Conservation (phyloP, 2,797 vertebrate species). For the Sarcophilus harrisii region DNA sequence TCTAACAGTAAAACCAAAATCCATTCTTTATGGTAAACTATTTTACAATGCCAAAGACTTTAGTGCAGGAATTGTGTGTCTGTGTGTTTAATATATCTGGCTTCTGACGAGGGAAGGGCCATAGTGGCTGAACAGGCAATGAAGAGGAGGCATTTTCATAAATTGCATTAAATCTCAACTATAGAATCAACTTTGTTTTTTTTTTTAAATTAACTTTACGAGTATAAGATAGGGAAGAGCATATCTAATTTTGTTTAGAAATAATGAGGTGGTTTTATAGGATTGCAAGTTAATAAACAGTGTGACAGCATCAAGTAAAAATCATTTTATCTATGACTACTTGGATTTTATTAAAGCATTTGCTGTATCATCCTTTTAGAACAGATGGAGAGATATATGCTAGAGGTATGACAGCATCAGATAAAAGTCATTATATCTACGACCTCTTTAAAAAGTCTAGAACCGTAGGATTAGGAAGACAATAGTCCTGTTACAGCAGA, state of each 20-base stretch:
- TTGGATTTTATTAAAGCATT: too few species aligned
- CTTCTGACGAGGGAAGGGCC: neutral
- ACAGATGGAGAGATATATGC: too few species aligned
- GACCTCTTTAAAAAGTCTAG: neutral
- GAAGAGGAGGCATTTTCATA: neutral
- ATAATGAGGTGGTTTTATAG: neutral
- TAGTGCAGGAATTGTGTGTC: neutral
- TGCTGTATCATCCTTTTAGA: too few species aligned
- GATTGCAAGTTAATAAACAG: neutral
- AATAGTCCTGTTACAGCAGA: neutral
- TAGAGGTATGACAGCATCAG: neutral
- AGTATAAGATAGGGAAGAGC: neutral
- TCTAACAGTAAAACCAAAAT: neutral
- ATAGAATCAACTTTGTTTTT: neutral
- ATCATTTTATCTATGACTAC: neutral
- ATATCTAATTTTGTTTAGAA: neutral
- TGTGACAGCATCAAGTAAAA: neutral
- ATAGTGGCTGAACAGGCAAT: neutral
- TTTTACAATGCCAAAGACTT: neutral
- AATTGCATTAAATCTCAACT: neutral
- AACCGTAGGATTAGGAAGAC: neutral
- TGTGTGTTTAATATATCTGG: neutral
- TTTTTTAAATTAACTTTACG: neutral
- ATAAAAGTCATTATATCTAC: neutral
- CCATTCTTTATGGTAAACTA: neutral